Percentiles rank a stretch among this genome's conserved stretches.
These are phyloP conservation scores for Cephalopachus bancanus DNA, from an alignment of 2,797 vertebrate genomes.

Conservation along the genomic window DNA sequence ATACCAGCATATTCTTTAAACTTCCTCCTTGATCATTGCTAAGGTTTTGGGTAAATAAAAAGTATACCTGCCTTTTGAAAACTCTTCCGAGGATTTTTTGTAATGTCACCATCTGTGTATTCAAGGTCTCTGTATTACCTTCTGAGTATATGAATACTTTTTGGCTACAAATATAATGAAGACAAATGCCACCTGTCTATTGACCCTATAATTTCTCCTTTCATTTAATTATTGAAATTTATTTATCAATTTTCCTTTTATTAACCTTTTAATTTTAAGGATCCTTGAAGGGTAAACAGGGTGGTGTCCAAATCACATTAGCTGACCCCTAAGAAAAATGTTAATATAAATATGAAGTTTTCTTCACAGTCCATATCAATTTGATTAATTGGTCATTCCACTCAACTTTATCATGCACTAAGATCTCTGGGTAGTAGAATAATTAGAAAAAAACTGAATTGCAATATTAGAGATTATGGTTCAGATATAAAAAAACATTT, in stretches of 20 bases:
- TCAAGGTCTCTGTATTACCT: rapidly evolving
- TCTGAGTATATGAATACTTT: not conserved
- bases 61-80: not conserved
- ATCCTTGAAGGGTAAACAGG: not conserved
- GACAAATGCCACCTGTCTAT: not conserved
- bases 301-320: not conserved
- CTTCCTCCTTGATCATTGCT: not conserved
- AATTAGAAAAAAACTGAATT: rapidly evolving
- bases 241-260: not conserved
- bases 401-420: rapidly evolving
- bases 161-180: not conserved
- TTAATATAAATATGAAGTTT: not conserved
- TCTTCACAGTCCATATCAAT: rapidly evolving
- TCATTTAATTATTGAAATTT: conserved; percentile 37
- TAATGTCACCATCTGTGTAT: rapidly evolving
- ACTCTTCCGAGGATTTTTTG: rapidly evolving
- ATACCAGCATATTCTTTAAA: no score
- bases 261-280: not conserved
- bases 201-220: not conserved
- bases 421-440: rapidly evolving
- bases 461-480: rapidly evolving
- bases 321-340: not conserved
- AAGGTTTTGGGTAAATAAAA: not conserved
- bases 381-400: rapidly evolving
- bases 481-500: not conserved